Evolutionary conservation across 2,888 invertebrate genomes (phyloP).

Genomic region (Macroteleia sp.): DNA sequence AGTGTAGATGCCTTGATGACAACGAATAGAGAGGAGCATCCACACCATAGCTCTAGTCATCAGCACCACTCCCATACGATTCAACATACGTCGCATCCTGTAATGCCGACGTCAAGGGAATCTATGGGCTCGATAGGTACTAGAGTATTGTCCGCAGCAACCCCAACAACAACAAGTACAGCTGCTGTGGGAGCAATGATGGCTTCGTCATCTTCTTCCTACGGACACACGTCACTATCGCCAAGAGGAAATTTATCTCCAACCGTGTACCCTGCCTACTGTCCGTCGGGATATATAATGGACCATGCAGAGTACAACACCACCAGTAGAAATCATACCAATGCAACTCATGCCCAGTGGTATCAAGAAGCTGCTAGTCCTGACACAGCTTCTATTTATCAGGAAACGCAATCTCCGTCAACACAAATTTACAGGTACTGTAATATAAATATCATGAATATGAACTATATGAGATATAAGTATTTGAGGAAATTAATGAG

Average conservation of each 20-base stretch:
- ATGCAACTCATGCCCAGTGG: constrained; percentile 80
- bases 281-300: constrained; percentile 80
- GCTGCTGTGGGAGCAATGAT: constrained; percentile 80
- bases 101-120: constrained; percentile 73
- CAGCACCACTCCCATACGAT: constrained; percentile 69
- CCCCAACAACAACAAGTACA: constrained; percentile 77
- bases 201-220: constrained; percentile 75
- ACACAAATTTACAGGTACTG: constrained; percentile 81
- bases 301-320: constrained; percentile 81
- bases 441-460: too few relatives aligned
- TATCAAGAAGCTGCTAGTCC: constrained; percentile 82
- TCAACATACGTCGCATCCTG: constrained; percentile 75
- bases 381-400: constrained; percentile 80
- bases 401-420: constrained; percentile 81
- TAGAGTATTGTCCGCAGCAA: constrained; percentile 69
- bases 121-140: constrained; percentile 60
- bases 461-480: too few relatives aligned
- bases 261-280: constrained; percentile 80
- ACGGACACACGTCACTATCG: constrained; percentile 76
- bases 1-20: constrained; percentile 88
- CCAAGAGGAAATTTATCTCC: constrained; percentile 78
- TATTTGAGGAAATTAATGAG: too few relatives aligned
- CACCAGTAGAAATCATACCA: constrained; percentile 75
- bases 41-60: constrained; percentile 66
- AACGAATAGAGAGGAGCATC: constrained; percentile 45